phyloP scores from a whole-genome alignment of 2,797 vertebrate genomes.

The Sylvilagus floridanus region DNA sequence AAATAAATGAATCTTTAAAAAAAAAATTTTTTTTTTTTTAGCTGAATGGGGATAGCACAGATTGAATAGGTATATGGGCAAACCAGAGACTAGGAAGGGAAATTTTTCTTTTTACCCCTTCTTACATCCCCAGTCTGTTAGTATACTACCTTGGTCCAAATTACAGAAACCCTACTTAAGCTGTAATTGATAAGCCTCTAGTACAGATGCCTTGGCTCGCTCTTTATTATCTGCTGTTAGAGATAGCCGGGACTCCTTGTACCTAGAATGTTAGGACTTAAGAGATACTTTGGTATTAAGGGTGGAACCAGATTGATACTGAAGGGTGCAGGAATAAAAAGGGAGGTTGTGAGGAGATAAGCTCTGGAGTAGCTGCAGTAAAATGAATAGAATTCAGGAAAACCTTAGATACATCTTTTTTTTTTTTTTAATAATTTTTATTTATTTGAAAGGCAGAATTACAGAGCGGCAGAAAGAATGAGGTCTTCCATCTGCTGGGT shows the following conservation, averaged over 20 bases:
- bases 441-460: too few relatives aligned
- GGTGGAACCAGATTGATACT: not conserved
- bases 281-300: conserved; percentile 48
- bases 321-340: not conserved
- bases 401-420: not conserved
- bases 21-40: too few relatives aligned
- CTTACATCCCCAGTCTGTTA: conserved; percentile 10
- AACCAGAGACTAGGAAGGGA: conserved; percentile 40
- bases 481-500: too few relatives aligned
- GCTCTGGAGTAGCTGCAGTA: conserved; percentile 28
- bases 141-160: not conserved
- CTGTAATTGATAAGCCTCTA: conserved; percentile 44
- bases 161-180: conserved; percentile 27
- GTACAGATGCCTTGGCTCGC: conserved; percentile 14
- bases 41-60: conserved; percentile 10
- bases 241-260: conserved; percentile 38
- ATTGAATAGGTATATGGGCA: conserved; percentile 7
- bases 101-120: not conserved
- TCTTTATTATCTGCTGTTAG: conserved; percentile 52
- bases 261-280: conserved; percentile 44
- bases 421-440: too few relatives aligned
- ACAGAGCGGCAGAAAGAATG: too few relatives aligned
- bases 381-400: conserved; percentile 42
- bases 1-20: too few relatives aligned
- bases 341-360: not conserved